Evolutionary conservation across 2,797 vertebrate genomes (phyloP), one percentile per base, ranked within the genome.

Genomic region (Antennarius maculatus): DNA sequence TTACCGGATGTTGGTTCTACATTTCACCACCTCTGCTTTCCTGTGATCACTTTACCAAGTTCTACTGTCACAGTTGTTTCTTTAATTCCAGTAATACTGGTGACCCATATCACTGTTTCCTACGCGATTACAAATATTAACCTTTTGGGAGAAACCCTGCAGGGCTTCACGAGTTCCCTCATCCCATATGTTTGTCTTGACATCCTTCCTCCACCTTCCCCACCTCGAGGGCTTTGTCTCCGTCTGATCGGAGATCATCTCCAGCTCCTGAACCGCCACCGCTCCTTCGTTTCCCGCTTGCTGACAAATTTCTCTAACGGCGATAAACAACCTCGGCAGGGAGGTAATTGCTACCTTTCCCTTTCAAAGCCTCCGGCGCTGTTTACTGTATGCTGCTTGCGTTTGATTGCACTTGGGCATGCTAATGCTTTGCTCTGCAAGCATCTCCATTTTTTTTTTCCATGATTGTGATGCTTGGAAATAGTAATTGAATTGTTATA

Each of bases 341-440:
- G 48, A 54, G n/a, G 58, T 74, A 70, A 79, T 74, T 63, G 31
- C 66, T 39, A 59, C 62, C 54, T 63, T 58, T 31, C 29, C 47
- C 31, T 23, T 16, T 13, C 54, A 5, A 13, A 13, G 49, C 17
- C 56, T 34, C 3, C 1, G 2, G 11, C 54, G 8, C 31, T 28
- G 6, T n/a, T 1, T 18, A 29, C 53, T 51, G 52, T 56, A 17
- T 0, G 2, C 46, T 13, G 14, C 54, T 50, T 54, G 47, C 42
- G 11, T 63, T 5, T 58, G 13, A 8, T 37, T 65, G 64, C 43
- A 34, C 28, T 50, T 0, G 39, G 34, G 18, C 34, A 66, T 23
- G n/a, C 9, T 51, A 10, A 31, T 56, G 55, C 54, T 57, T 43
- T 43, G 17, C 39, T 68, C 73, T 53, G 52, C 59, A 50, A 61